Conservation (phyloP, 2,113 vertebrate genomes). For the Condylura cristata region DNA sequence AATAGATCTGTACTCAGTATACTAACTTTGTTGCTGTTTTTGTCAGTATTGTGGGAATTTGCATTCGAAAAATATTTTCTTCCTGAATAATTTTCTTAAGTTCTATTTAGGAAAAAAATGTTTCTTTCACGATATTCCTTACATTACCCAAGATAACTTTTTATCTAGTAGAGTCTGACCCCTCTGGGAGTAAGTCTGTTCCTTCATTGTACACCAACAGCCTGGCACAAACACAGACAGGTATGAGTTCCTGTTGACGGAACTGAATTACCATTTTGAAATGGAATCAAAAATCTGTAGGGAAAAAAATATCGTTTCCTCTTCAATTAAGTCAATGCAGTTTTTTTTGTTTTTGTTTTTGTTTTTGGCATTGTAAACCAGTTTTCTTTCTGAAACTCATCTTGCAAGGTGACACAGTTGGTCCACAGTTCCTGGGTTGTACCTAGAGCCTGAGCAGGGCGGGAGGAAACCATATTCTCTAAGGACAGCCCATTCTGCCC, state of each 20-base stretch:
- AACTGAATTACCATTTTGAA: not conserved
- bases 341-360: no score
- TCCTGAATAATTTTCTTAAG: slow-evolving; percentile 1
- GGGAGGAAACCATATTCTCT: not conserved
- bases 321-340: not conserved
- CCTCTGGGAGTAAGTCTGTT: not conserved
- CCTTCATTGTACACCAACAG: not conserved
- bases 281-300: not conserved
- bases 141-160: not conserved
- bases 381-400: not conserved
- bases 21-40: slow-evolving; percentile 24
- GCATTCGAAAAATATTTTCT: slow-evolving; percentile 15
- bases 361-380: not conserved
- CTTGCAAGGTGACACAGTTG: not conserved
- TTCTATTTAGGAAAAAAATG: not conserved
- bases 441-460: not conserved
- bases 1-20: slow-evolving; percentile 2
- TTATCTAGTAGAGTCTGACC: not conserved
- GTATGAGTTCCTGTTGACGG: not conserved
- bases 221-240: not conserved
- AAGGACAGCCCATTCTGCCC: not conserved
- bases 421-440: not conserved
- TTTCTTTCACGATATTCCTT: slow-evolving; percentile 32
- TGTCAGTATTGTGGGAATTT: slow-evolving; percentile 49
- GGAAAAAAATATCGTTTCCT: slow-evolving; percentile 26